Evolutionary conservation across 2,797 vertebrate genomes (phyloP).

Genomic region (Sciaenops ocellatus): DNA sequence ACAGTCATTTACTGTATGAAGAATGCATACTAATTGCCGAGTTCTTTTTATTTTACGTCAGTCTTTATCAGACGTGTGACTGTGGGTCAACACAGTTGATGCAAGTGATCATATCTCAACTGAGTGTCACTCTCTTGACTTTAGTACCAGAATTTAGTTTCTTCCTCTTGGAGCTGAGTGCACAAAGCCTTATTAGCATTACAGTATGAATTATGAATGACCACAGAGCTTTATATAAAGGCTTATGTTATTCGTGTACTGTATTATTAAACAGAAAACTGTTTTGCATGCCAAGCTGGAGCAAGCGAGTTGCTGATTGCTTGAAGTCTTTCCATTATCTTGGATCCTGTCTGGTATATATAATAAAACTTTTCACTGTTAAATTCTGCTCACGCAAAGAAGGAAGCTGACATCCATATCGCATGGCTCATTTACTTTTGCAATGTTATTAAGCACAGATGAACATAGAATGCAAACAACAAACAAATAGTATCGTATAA

Average conservation of each 20-base stretch:
- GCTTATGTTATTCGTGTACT: constrained; percentile 66
- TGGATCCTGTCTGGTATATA: constrained; percentile 10
- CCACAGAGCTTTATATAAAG: constrained; percentile 66
- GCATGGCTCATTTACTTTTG: constrained; percentile 16
- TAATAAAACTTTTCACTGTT: not conserved
- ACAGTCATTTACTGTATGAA: not conserved
- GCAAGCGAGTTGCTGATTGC: constrained; percentile 37
- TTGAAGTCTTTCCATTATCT: constrained; percentile 40
- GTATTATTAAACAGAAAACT: constrained; percentile 72
- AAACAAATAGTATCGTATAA: not conserved
- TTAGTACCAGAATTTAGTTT: constrained; percentile 44
- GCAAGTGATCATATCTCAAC: constrained; percentile 36
- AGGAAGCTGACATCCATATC: constrained; percentile 1
- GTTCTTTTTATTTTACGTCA: not conserved
- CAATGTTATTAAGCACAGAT: not conserved
- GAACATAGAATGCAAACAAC: constrained; percentile 17
- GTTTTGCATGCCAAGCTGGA: constrained; percentile 60
- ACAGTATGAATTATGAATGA: constrained; percentile 77
- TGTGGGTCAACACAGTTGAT: not conserved
- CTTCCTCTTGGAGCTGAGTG: constrained; percentile 41
- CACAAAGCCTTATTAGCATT: constrained; percentile 73
- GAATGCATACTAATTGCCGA: not conserved
- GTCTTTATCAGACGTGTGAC: not conserved
- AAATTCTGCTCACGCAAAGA: constrained; percentile 20
- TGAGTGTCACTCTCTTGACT: constrained; percentile 45